These are phyloP conservation scores for Bimastos eiseni DNA, from an alignment of 2,888 invertebrate species.

Conservation along the genomic window DNA sequence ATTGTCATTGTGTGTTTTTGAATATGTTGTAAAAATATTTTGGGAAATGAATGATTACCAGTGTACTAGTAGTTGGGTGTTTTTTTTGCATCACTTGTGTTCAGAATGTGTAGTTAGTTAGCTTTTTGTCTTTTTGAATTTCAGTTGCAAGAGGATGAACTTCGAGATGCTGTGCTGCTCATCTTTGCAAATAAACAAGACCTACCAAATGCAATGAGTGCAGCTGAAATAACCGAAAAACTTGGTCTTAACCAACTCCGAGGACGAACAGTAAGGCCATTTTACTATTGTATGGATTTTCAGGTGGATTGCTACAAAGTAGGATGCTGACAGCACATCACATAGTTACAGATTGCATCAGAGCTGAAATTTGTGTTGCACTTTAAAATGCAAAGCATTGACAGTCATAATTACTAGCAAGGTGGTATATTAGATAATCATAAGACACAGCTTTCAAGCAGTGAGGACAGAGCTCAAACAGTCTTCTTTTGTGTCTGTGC, in stretches of 20 bases:
- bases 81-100: background rate
- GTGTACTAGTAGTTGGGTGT: background rate
- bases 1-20: background rate
- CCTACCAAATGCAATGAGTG: conserved; percentile 86
- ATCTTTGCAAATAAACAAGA: conserved; percentile 98
- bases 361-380: background rate
- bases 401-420: too few relatives aligned
- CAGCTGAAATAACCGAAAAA: conserved; percentile 90
- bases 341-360: background rate
- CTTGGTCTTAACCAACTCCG: conserved; percentile 83
- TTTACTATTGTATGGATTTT: background rate
- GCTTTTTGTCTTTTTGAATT: background rate
- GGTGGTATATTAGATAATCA: too few relatives aligned
- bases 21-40: background rate
- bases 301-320: background rate
- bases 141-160: conserved; percentile 87
- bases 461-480: too few relatives aligned
- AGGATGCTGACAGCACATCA: background rate
- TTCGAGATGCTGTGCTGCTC: conserved; percentile 87
- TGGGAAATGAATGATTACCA: background rate
- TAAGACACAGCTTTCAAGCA: too few relatives aligned
- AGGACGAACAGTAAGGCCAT: conserved; percentile 30
- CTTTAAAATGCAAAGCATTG: too few relatives aligned
- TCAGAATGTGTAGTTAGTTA: background rate
- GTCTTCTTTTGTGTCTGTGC: too few relatives aligned